These are phyloP conservation scores for Nematostella vectensis DNA, from an alignment of 92 coral and sea anemone species.

Conservation along the genomic window DNA sequence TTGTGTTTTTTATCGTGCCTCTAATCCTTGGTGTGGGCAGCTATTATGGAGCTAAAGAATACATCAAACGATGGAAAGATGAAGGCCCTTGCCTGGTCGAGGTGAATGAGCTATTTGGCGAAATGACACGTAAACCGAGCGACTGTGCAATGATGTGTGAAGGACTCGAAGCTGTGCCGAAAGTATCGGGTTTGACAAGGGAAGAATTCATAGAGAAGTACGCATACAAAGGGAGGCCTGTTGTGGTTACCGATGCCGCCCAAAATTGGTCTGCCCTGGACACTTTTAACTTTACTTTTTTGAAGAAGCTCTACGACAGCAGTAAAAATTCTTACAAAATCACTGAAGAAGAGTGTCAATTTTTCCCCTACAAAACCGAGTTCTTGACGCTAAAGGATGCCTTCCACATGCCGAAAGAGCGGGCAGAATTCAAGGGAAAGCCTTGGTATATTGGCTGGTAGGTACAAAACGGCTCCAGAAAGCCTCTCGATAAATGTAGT, in stretches of 20 bases:
- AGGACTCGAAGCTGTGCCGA: slow-evolving; percentile 69
- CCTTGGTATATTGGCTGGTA: slow-evolving; percentile 99
- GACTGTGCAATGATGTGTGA: slow-evolving; percentile 82
- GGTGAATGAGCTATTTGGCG: slow-evolving; percentile 63
- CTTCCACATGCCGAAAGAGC: slow-evolving; percentile 76
- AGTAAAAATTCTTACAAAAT: slow-evolving; percentile 68
- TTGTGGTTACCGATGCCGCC: slow-evolving; percentile 91
- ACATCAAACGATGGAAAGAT: slow-evolving; percentile 26
- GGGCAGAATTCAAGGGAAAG: slow-evolving; percentile 72
- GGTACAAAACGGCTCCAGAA: slow-evolving; percentile 8
- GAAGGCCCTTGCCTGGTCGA: slow-evolving; percentile 50
- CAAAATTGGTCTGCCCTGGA: slow-evolving; percentile 81
- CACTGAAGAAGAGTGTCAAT: slow-evolving; percentile 93
- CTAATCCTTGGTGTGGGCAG: slow-evolving; percentile 47
- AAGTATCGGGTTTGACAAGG: slow-evolving; percentile 62
- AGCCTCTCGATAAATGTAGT: too few relatives aligned
- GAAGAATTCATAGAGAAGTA: slow-evolving; percentile 59
- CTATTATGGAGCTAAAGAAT: slow-evolving; percentile 27
- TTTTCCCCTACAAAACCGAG: slow-evolving; percentile 94
- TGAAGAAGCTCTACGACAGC: slow-evolving; percentile 60
- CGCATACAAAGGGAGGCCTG: slow-evolving; percentile 90
- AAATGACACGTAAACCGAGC: slow-evolving; percentile 59
- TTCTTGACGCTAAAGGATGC: slow-evolving; percentile 68
- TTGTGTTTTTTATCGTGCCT: slow-evolving; percentile 49
- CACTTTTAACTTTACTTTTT: slow-evolving; percentile 61